Percentiles rank a stretch among this genome's conserved stretches.
These are phyloP conservation scores for Aplodontia rufa DNA, from an alignment of 2,113 vertebrate genomes.

Conservation along the genomic window DNA sequence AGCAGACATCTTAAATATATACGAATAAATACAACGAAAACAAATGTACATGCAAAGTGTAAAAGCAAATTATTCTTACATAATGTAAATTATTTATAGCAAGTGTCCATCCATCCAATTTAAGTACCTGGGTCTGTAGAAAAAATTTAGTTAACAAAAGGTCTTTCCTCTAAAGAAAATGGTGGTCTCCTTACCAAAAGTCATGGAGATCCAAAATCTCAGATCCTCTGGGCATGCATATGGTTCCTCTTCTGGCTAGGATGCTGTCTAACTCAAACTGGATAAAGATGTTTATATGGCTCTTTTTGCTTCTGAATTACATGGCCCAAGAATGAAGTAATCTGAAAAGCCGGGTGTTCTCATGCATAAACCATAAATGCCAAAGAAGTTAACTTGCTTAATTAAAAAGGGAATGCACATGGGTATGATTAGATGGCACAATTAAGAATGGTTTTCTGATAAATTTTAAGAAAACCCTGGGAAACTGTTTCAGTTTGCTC, in stretches of 20 bases:
- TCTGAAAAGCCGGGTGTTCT: neutral
- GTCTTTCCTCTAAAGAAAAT: neutral
- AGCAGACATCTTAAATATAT: neutral
- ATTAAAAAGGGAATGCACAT: neutral
- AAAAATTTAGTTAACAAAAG: neutral
- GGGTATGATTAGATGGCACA: neutral
- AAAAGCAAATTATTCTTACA: neutral
- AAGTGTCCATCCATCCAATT: neutral
- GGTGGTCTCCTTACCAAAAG: neutral
- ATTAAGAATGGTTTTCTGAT: neutral
- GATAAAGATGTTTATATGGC: constrained; percentile 69
- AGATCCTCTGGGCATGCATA: neutral
- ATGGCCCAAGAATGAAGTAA: neutral
- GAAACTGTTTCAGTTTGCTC: neutral
- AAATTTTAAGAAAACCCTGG: neutral
- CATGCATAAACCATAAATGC: constrained; percentile 33
- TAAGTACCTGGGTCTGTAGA: neutral
- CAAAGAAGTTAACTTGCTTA: constrained; percentile 41
- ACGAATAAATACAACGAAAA: neutral
- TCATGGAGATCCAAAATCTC: neutral
- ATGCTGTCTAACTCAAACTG: neutral
- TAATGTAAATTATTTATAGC: neutral
- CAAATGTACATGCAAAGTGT: neutral
- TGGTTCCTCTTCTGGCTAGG: neutral
- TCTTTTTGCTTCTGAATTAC: constrained; percentile 43